Conservation (phyloP, 2,113 vertebrate genomes). For the Cyanocitta stelleri region DNA sequence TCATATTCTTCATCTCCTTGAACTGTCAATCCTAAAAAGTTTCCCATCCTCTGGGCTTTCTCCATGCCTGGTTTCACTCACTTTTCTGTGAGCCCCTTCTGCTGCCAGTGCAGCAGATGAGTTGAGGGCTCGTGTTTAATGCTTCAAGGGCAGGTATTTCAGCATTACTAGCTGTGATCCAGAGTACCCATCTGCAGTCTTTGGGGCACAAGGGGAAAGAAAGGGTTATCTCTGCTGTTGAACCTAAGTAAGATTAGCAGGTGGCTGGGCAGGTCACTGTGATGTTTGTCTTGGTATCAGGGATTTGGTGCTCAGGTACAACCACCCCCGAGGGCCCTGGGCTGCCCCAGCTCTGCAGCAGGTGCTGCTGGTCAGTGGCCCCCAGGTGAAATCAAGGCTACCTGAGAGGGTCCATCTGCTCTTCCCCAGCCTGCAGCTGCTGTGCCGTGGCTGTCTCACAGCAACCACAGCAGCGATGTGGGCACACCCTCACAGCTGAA, state of each 20-base stretch:
- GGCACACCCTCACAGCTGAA: not conserved
- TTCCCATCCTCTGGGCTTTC: not conserved
- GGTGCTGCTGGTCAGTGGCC: slow-evolving; percentile 1
- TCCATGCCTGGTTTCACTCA: not conserved
- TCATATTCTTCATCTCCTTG: not conserved
- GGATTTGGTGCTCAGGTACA: not conserved
- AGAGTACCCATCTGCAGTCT: not conserved
- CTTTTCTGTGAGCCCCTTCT: not conserved
- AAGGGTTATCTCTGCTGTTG: not conserved
- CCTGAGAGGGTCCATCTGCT: slow-evolving; percentile 39
- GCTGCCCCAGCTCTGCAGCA: not conserved
- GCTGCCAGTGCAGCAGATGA: not conserved
- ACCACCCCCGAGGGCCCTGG: not conserved
- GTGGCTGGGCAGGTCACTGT: not conserved
- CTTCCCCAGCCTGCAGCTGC: slow-evolving; percentile 30
- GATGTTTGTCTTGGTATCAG: not conserved
- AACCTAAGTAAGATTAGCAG: not conserved
- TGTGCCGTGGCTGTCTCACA: not conserved
- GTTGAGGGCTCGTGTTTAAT: not conserved
- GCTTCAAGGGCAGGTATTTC: not conserved
- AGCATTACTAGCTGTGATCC: not conserved
- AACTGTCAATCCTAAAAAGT: not conserved
- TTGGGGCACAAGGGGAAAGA: not conserved
- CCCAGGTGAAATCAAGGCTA: slow-evolving; percentile 12
- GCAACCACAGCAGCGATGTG: not conserved